Conservation (phyloP, 2,888 invertebrate genomes). For the Coleophora flavipennella region DNA sequence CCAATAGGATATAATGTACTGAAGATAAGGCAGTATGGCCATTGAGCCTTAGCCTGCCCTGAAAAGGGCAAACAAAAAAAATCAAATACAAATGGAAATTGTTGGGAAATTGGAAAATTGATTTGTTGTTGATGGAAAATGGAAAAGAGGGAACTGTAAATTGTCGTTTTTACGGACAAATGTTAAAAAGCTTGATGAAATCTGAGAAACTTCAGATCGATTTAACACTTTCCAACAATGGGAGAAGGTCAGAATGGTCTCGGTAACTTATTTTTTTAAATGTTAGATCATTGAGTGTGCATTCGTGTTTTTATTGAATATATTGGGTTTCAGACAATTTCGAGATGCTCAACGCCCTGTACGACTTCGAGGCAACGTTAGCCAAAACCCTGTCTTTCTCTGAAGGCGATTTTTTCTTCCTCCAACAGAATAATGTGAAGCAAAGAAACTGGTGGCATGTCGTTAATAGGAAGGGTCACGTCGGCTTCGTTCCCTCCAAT, state of each 20-base stretch:
- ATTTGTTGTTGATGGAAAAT: slow-evolving; percentile 16
- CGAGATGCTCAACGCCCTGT: slow-evolving; percentile 88
- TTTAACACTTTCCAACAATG: slow-evolving; percentile 25
- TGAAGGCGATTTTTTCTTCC: slow-evolving; percentile 84
- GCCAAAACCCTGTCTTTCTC: slow-evolving; percentile 87
- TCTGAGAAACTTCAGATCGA: slow-evolving; percentile 3
- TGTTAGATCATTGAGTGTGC: slow-evolving; percentile 3
- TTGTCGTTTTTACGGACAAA: slow-evolving; percentile 10
- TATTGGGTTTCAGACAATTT: slow-evolving; percentile 72
- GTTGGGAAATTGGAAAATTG: too few species aligned
- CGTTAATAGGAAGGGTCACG: slow-evolving; percentile 84
- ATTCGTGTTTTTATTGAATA: neutral
- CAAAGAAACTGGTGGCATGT: slow-evolving; percentile 93
- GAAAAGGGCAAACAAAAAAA: too few species aligned
- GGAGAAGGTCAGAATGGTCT: slow-evolving; percentile 33
- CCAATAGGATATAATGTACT: too few species aligned
- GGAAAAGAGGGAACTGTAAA: slow-evolving; percentile 6
- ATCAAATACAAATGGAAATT: too few species aligned
- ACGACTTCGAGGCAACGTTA: slow-evolving; percentile 88
- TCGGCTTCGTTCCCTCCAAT: slow-evolving; percentile 90
- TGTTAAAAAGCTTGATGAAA: slow-evolving; percentile 1
- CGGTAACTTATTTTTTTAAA: slow-evolving; percentile 16
- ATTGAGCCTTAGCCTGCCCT: too few species aligned
- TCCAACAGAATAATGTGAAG: slow-evolving; percentile 84
- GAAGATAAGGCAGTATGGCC: too few species aligned